phyloP scores from a whole-genome alignment of 64 coral and sea anemone genomes.

The Montipora foliosa region DNA sequence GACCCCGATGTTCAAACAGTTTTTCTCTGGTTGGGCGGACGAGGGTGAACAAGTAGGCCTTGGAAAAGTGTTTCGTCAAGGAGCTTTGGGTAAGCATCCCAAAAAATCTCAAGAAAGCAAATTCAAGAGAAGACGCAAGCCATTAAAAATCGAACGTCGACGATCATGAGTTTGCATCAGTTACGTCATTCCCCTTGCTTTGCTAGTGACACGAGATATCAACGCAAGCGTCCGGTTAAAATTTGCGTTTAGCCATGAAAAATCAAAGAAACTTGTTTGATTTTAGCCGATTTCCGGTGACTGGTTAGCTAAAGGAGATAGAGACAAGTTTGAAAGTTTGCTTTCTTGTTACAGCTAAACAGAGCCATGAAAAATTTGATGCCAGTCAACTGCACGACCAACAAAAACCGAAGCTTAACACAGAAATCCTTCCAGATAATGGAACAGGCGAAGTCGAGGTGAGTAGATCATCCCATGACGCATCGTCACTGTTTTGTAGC shows the following conservation, averaged over 20 bases:
- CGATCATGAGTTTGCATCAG: too few species aligned
- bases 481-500: not conserved
- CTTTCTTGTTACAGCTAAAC: conserved; percentile 46
- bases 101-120: too few species aligned
- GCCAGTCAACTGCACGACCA: conserved; percentile 74
- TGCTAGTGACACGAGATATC: too few species aligned
- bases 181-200: too few species aligned
- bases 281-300: too few species aligned
- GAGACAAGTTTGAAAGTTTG: not conserved
- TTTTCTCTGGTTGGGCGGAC: conserved; percentile 91
- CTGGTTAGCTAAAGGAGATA: too few species aligned
- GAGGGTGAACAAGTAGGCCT: conserved; percentile 82
- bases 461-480: not conserved
- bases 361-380: conserved; percentile 92
- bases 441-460: conserved; percentile 84
- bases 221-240: too few species aligned
- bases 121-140: too few species aligned
- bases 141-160: too few species aligned
- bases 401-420: conserved; percentile 43
- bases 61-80: conserved; percentile 73
- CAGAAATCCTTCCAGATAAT: conserved; percentile 82
- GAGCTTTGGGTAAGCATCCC: conserved; percentile 54
- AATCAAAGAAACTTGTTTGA: too few species aligned
- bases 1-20: conserved; percentile 94
- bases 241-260: too few species aligned